Evolutionary conservation across 2,888 invertebrate species (phyloP).

Genomic region (Platycheirus rosarum): DNA sequence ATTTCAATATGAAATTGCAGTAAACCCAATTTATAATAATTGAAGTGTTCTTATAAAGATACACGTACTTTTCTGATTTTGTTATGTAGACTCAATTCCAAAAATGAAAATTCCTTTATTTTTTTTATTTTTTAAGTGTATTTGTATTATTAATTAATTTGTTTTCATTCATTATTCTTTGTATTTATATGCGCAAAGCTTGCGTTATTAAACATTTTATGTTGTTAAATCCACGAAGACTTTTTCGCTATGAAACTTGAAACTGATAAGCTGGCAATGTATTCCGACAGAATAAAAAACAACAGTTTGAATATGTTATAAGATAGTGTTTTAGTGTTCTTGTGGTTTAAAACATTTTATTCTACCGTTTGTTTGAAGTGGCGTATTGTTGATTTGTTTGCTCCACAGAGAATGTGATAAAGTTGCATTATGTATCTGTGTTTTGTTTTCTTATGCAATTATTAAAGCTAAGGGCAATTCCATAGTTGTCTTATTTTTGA

Average conservation of each 20-base stretch:
- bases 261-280: conserved; percentile 25
- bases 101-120: conserved; percentile 52
- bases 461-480: conserved; percentile 49
- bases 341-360: conserved; percentile 23
- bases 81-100: conserved; percentile 58
- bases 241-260: conserved; percentile 32
- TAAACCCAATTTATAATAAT: background rate
- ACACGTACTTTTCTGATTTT: background rate
- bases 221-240: background rate
- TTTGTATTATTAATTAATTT: background rate
- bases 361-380: conserved; percentile 1
- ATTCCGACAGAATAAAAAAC: conserved; percentile 14
- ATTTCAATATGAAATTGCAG: conserved; percentile 1
- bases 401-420: background rate
- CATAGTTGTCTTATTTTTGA: conserved; percentile 30
- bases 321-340: conserved; percentile 18
- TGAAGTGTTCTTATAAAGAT: conserved; percentile 4
- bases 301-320: conserved; percentile 37
- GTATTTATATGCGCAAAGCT: no score
- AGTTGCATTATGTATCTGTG: background rate
- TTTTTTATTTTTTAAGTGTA: conserved; percentile 12
- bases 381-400: conserved; percentile 13
- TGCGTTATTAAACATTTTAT: conserved; percentile 12
- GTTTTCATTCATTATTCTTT: no score
- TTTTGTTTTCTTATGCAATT: background rate